A percentile compares a stretch with the other conserved stretches of the same genome.
Conservation (phyloP, 2,888 invertebrate genomes). For the Tillus elongatus region DNA sequence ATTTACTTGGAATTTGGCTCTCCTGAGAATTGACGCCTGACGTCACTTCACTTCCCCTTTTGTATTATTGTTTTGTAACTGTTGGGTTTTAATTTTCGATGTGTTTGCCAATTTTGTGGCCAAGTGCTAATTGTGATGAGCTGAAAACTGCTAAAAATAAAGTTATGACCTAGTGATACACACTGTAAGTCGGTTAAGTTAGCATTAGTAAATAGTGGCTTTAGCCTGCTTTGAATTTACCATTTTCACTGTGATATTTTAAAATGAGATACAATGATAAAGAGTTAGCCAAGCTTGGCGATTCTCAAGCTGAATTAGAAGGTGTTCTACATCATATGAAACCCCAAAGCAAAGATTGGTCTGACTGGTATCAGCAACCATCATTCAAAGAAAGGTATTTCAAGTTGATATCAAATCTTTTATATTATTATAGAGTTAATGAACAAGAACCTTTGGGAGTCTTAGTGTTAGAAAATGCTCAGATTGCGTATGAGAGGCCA, state of each 20-base stretch:
- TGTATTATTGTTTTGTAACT: no score
- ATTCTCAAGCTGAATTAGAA: conserved; percentile 53
- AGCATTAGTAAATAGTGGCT: no score
- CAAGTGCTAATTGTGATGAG: no score
- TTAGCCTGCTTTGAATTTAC: no score
- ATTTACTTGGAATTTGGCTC: no score
- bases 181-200: no score
- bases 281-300: conserved; percentile 56
- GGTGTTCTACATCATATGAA: conserved; percentile 65
- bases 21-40: no score
- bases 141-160: no score
- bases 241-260: conserved; percentile 6
- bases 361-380: conserved; percentile 39
- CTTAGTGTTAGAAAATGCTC: conserved; percentile 64
- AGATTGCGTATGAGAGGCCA: conserved; percentile 59
- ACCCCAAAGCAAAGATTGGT: conserved; percentile 48
- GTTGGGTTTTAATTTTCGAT: no score
- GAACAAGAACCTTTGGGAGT: conserved; percentile 59
- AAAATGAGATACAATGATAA: conserved; percentile 65
- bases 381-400: conserved; percentile 69
- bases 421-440: conserved; percentile 69
- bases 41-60: no score
- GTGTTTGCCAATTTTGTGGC: no score
- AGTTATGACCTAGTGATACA: no score
- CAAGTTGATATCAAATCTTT: conserved; percentile 61